Evolutionary conservation across 2,113 vertebrate genomes (phyloP).

Genomic region (Riparia riparia): DNA sequence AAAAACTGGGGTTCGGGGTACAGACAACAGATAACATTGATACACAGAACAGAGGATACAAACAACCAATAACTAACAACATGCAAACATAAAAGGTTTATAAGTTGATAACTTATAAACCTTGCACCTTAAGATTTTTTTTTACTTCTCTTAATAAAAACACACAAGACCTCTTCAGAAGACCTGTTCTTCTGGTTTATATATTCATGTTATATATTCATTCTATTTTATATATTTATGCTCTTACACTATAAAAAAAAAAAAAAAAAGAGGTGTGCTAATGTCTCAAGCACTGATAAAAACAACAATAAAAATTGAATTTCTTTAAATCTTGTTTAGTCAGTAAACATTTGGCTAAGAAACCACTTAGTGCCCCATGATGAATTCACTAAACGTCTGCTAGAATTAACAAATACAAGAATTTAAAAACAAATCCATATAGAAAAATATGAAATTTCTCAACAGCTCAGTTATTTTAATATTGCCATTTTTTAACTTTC

Average conservation of each 20-base stretch:
- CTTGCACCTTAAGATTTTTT: too few species aligned
- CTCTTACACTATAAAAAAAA: not conserved
- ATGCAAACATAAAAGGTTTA: too few species aligned
- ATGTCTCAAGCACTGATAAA: not conserved
- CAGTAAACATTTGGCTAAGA: not conserved
- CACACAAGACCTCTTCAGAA: not conserved
- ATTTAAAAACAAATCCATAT: not conserved
- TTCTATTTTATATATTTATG: not conserved
- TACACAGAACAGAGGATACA: too few species aligned
- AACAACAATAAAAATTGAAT: not conserved
- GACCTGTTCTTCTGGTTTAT: not conserved
- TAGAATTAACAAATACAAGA: slow-evolving; percentile 23
- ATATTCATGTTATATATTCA: not conserved
- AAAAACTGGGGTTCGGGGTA: too few species aligned
- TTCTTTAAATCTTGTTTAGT: not conserved
- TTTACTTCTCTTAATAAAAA: not conserved
- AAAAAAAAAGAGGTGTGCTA: not conserved
- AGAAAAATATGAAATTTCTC: not conserved
- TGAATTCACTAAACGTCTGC: not conserved
- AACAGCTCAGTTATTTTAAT: not conserved
- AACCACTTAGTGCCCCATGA: not conserved
- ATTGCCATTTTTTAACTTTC: not conserved
- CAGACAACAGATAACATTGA: too few species aligned
- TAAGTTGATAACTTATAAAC: too few species aligned
- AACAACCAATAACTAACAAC: too few species aligned